phyloP scores from a whole-genome alignment of 2,113 vertebrate genomes.

The Nicator chloris region DNA sequence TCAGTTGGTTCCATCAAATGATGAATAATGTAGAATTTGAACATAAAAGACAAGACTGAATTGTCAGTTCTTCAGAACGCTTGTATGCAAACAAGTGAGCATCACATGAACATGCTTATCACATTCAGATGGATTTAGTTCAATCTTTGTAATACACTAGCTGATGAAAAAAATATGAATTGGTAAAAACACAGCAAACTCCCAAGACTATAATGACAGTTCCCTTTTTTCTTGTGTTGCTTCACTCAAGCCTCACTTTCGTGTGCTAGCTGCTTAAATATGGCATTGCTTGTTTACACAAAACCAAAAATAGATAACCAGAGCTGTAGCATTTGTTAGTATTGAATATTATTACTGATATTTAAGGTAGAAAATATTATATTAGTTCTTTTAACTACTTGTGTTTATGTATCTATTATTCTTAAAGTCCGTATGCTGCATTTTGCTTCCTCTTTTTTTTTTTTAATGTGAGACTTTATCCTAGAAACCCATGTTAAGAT shows the following conservation, averaged over 20 bases:
- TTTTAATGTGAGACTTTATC: not conserved
- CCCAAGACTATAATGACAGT: not conserved
- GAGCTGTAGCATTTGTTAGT: not conserved
- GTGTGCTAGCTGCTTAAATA: not conserved
- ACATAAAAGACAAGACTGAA: not conserved
- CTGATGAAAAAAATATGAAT: not conserved
- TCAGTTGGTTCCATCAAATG: constrained; percentile 38
- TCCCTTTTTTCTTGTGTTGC: not conserved
- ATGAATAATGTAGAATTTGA: constrained; percentile 31
- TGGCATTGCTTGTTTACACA: not conserved
- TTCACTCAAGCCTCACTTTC: not conserved
- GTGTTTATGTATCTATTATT: not conserved
- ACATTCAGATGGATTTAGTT: not conserved
- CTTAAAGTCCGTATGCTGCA: not conserved
- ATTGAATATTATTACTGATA: not conserved
- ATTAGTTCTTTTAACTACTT: not conserved
- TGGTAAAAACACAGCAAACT: not conserved
- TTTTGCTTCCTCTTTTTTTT: not conserved
- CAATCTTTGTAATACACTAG: not conserved
- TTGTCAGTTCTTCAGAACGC: constrained; percentile 1
- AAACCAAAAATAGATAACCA: not conserved
- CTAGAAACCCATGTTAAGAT: constrained; percentile 21
- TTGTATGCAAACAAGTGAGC: not conserved
- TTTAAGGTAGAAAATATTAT: not conserved
- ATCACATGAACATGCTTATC: not conserved